phyloP scores from a whole-genome alignment of 2,113 vertebrate genomes.

The Corvus cornix region DNA sequence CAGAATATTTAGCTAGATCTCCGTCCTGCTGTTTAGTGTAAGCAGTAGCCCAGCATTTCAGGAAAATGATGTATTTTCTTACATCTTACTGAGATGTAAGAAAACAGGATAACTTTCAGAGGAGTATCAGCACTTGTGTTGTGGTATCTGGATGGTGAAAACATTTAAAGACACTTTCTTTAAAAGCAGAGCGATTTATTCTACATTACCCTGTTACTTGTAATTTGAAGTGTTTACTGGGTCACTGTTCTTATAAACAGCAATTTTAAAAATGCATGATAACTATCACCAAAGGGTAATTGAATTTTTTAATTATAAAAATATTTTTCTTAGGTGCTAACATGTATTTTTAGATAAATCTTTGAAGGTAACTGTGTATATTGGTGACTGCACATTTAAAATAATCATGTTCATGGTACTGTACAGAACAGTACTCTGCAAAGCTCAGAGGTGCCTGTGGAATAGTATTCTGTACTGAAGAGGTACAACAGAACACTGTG shows the following conservation, averaged over 20 bases:
- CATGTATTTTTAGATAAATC: neutral
- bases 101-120: neutral
- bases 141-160: neutral
- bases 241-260: neutral
- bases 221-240: neutral
- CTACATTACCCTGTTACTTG: neutral
- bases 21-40: neutral
- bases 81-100: neutral
- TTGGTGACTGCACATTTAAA: neutral
- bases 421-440: neutral
- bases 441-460: neutral
- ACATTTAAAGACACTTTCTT: neutral
- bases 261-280: neutral
- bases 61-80: neutral
- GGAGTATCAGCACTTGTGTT: neutral
- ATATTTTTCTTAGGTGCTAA: neutral
- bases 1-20: neutral
- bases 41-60: neutral
- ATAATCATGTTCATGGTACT: neutral
- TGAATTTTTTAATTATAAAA: neutral
- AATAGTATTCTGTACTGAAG: neutral
- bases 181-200: neutral
- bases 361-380: neutral
- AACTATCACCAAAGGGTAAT: neutral
- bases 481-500: neutral